phyloP scores from a whole-genome alignment of 2,797 vertebrate genomes.

The Xenops minutus region DNA sequence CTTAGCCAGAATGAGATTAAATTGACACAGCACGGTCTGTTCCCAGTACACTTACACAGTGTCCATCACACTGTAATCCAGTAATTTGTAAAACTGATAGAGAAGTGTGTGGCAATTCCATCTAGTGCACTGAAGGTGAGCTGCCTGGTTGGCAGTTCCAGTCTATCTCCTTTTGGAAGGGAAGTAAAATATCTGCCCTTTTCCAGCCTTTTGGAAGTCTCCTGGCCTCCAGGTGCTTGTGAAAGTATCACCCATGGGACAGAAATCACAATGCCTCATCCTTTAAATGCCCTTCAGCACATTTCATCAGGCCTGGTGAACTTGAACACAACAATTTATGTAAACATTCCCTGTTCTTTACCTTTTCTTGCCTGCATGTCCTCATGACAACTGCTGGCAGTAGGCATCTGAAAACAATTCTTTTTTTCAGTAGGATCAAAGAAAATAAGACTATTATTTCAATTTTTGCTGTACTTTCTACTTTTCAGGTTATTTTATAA shows the following conservation, averaged over 20 bases:
- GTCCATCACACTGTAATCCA: not conserved
- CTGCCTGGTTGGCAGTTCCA: not conserved
- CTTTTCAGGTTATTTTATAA: not conserved
- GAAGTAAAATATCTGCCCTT: not conserved
- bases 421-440: not conserved
- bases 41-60: not conserved
- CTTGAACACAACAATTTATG: not conserved
- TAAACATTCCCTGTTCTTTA: not conserved
- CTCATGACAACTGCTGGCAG: not conserved
- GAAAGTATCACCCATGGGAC: not conserved
- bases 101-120: not conserved
- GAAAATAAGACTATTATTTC: not conserved
- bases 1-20: not conserved
- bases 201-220: not conserved
- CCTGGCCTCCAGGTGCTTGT: not conserved
- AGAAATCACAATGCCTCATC: not conserved
- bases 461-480: not conserved
- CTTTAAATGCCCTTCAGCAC: not conserved
- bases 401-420: not conserved
- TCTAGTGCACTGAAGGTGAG: not conserved
- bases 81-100: not conserved
- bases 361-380: not conserved
- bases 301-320: not conserved
- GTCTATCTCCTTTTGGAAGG: not conserved
- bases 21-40: not conserved